phyloP scores from a whole-genome alignment of 2,888 invertebrate species.

The Penaeus monodon region DNA sequence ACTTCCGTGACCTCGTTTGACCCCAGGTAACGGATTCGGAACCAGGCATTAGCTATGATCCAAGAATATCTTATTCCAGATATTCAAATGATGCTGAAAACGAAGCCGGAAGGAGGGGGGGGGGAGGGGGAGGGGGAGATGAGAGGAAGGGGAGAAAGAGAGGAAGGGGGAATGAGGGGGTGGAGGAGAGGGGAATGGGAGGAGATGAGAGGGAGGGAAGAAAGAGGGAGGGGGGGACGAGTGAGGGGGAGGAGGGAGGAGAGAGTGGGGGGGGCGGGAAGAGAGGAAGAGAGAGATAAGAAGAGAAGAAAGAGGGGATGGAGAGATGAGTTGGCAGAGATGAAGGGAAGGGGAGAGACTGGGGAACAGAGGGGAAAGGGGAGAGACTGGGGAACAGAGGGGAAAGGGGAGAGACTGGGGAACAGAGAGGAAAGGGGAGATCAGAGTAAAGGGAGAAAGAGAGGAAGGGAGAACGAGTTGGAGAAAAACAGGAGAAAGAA shows the following conservation, averaged over 20 bases:
- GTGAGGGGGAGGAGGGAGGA: not conserved
- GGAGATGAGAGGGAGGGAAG: not conserved
- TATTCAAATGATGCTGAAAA: too few species aligned
- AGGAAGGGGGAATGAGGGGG: not conserved
- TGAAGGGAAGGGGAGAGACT: too few species aligned
- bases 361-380: not conserved
- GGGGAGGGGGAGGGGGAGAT: too few species aligned
- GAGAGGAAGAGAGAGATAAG: too few species aligned
- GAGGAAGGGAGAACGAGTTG: not conserved
- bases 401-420: too few species aligned
- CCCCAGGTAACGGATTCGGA: too few species aligned
- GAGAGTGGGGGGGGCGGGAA: too few species aligned
- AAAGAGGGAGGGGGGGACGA: not conserved
- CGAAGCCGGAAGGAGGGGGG: too few species aligned
- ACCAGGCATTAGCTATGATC: too few species aligned
- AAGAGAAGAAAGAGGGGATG: not conserved
- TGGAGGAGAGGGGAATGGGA: not conserved
- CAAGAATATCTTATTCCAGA: too few species aligned
- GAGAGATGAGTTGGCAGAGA: not conserved
- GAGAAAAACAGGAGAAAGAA: not conserved
- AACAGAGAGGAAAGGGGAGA: not conserved
- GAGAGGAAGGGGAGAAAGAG: too few species aligned
- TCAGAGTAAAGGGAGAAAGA: not conserved
- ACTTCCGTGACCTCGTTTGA: too few species aligned
- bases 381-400: not conserved